Evolutionary conservation across 2,888 invertebrate genomes (phyloP).

Genomic region (Euclidia mi): DNA sequence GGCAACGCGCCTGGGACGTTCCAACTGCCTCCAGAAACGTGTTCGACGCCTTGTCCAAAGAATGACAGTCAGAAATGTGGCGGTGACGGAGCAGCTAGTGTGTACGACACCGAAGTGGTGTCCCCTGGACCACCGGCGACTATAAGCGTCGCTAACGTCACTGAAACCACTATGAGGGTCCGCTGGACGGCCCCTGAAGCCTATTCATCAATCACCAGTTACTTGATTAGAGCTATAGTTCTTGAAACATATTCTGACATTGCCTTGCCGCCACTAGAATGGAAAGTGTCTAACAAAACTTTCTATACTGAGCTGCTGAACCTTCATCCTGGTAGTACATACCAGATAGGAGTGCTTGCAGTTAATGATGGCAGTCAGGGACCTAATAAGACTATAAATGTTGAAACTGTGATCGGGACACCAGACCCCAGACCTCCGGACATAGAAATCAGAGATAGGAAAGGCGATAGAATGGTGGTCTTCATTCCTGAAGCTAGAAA

Average conservation of each 20-base stretch:
- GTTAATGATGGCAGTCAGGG: constrained; percentile 91
- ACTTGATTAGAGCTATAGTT: constrained; percentile 88
- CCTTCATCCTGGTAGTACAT: constrained; percentile 93
- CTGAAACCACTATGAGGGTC: constrained; percentile 91
- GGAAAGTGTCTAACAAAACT: constrained; percentile 90
- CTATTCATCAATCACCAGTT: constrained; percentile 87
- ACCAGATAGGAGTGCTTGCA: constrained; percentile 93
- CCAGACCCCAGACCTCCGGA: constrained; percentile 93
- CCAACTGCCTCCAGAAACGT: constrained; percentile 80
- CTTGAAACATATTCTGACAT: constrained; percentile 90
- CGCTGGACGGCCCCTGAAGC: constrained; percentile 90
- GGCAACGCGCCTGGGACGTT: constrained; percentile 82
- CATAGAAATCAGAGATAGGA: constrained; percentile 91
- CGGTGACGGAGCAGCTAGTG: constrained; percentile 91
- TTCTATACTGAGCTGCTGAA: constrained; percentile 90
- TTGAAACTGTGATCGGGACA: constrained; percentile 93
- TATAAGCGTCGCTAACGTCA: constrained; percentile 89
- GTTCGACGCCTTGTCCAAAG: constrained; percentile 90
- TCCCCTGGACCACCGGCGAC: constrained; percentile 93
- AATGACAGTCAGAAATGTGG: constrained; percentile 92
- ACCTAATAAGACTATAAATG: constrained; percentile 86
- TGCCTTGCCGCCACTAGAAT: constrained; percentile 85
- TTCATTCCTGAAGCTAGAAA: constrained; percentile 92
- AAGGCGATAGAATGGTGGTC: constrained; percentile 91
- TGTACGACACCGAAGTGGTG: constrained; percentile 91